Conservation (phyloP, 2,113 vertebrate genomes). For the Melanostigma gelatinosum region DNA sequence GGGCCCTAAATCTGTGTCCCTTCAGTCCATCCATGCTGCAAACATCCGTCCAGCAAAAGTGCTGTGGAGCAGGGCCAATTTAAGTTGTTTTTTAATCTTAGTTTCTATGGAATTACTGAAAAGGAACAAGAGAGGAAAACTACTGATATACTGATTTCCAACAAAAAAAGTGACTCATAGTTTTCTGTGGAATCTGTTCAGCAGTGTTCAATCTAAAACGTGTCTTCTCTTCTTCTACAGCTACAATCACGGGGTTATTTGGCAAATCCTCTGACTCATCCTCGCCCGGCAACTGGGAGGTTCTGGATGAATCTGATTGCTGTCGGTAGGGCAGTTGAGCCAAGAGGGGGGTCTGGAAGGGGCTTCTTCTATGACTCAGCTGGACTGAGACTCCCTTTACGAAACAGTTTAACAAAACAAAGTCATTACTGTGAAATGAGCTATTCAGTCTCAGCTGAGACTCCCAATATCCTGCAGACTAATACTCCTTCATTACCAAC, state of each 20-base stretch:
- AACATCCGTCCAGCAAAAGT: neutral
- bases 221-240: neutral
- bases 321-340: conserved; percentile 7
- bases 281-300: neutral
- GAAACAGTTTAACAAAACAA: conserved; percentile 55
- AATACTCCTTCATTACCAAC: conserved; percentile 49
- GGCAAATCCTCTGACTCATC: conserved; percentile 21
- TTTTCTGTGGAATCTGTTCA: neutral
- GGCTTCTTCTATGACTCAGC: conserved; percentile 55
- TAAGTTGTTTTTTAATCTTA: neutral
- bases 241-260: neutral
- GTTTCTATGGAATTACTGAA: neutral
- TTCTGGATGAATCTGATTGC: conserved; percentile 14
- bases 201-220: neutral
- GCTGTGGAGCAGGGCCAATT: neutral
- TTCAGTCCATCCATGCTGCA: neutral
- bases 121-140: neutral
- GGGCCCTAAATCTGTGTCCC: too few relatives aligned
- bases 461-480: neutral
- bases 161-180: neutral
- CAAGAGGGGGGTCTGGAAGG: conserved; percentile 23
- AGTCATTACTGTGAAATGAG: conserved; percentile 44
- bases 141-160: neutral
- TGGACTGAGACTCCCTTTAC: conserved; percentile 31
- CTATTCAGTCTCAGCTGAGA: conserved; percentile 9